A percentile compares a stretch with the other conserved stretches of the same genome.
Evolutionary conservation across 1,140 invertebrate genomes (phyloP).

Genomic region (Aphaenogaster rudis): DNA sequence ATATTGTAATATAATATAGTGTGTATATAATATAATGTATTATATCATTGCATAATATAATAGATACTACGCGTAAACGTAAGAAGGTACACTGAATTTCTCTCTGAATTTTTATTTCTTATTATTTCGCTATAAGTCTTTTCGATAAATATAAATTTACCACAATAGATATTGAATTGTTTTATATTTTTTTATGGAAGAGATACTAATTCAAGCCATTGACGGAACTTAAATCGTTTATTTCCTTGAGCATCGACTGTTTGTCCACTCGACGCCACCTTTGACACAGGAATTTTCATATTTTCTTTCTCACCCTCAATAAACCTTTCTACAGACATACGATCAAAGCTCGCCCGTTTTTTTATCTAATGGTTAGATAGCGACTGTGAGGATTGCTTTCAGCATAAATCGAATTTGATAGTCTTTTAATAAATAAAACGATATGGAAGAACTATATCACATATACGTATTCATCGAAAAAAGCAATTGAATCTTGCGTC

Average conservation of each 20-base stretch:
- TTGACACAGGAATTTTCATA: constrained; percentile 34
- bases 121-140: constrained; percentile 3
- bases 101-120: constrained; percentile 18
- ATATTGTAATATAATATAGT: background rate
- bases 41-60: background rate
- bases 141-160: background rate
- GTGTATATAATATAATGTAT: background rate
- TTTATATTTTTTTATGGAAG: background rate
- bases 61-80: background rate
- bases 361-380: constrained; percentile 30
- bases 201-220: constrained; percentile 2
- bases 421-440: background rate
- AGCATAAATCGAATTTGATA: constrained; percentile 26
- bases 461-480: background rate
- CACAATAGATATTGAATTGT: background rate
- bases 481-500: constrained; percentile 8
- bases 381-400: background rate
- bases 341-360: constrained; percentile 64
- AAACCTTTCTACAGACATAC: constrained; percentile 7
- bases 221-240: constrained; percentile 65
- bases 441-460: constrained; percentile 4
- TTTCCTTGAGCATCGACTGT: constrained; percentile 55
- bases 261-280: background rate
- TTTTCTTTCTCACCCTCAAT: background rate
- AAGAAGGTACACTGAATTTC: background rate